Base-by-base conservation (phyloP, 1,140 invertebrate species). In the Radopholus similis region DNA sequence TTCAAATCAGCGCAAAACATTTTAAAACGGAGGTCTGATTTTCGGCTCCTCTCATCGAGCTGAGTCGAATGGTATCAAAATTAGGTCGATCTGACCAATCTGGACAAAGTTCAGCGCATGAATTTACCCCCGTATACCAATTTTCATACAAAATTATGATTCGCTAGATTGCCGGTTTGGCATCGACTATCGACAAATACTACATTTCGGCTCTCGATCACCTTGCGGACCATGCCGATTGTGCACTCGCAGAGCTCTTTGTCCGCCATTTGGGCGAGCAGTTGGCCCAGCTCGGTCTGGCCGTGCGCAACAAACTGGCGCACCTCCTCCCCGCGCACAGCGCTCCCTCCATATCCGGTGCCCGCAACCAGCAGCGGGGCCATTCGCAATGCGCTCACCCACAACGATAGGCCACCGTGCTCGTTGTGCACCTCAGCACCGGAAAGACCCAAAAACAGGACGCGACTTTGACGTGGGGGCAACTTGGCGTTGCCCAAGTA, bases 231-330 rank as follows among this genome's bases (percentile, higher is more conserved):
- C 40, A 68, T 37, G 8, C 26, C 30, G 1, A 68, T 28, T 15
- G 23, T 51, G 18, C 44, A 55, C 56, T 74, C 70, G 2, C 70
- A 59, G 37, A 64, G 71, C 38, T 72, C 70, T 40, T 72, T 72
- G 30, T 72, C 64, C 47, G 62, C 60, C 30, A 72, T 66, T 23
- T 72, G 58, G 23, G 42, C 37, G 23, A 66, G 26, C 54, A 57
- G 35, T 23, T 71, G 65, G 4, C 44, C 30, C 4, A 71, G 38
- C 21, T 63, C 42, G 1, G 54, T 5, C 4, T 63, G 13, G 8
- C 66, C 66, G 35, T 51, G 15, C 6, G 66, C 66, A 64, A 30
- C 65, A 18, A 26, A 32, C 11, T 64, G 63, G 6, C 63, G 58
- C 38, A 64, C 34, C 11, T 64, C 63, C n/a, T 64, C 32, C 11